Conservation (phyloP, 2,888 invertebrate genomes). For the Norana najaformis region DNA sequence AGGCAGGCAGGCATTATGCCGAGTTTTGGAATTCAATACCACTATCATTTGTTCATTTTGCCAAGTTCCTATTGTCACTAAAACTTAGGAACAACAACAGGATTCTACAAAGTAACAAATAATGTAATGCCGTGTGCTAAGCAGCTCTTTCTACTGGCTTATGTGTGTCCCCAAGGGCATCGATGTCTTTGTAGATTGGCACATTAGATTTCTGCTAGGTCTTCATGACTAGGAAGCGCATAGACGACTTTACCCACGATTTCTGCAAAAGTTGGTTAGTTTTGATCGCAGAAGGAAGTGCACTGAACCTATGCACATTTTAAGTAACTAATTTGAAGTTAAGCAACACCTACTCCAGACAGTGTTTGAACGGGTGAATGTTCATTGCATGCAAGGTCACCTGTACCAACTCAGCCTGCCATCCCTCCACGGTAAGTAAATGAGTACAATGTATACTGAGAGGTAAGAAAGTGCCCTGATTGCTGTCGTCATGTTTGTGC, state of each 20-base stretch:
- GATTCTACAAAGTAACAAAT: neutral
- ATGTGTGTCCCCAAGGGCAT: neutral
- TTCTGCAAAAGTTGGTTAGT: neutral
- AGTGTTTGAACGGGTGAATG: too few relatives aligned
- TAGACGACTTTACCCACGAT: neutral
- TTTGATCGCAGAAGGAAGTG: neutral
- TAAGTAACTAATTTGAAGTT: too few relatives aligned
- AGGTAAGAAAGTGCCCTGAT: too few relatives aligned
- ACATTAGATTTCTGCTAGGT: neutral
- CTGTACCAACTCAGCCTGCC: too few relatives aligned
- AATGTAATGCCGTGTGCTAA: neutral
- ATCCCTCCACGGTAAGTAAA: too few relatives aligned
- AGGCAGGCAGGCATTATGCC: neutral
- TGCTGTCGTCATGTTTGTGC: too few relatives aligned
- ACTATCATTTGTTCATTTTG: neutral
- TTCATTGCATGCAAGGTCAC: too few relatives aligned
- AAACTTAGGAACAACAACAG: neutral
- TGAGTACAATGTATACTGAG: too few relatives aligned
- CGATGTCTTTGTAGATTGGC: neutral
- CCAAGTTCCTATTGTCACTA: neutral
- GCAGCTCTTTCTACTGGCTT: neutral
- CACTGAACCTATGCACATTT: neutral
- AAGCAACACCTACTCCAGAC: too few relatives aligned
- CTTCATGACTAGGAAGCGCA: neutral
- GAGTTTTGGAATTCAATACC: neutral